Percentiles rank a stretch among this genome's conserved stretches.
phyloP scores from a whole-genome alignment of 1,140 invertebrate species.

The Drosophila nikananu region DNA sequence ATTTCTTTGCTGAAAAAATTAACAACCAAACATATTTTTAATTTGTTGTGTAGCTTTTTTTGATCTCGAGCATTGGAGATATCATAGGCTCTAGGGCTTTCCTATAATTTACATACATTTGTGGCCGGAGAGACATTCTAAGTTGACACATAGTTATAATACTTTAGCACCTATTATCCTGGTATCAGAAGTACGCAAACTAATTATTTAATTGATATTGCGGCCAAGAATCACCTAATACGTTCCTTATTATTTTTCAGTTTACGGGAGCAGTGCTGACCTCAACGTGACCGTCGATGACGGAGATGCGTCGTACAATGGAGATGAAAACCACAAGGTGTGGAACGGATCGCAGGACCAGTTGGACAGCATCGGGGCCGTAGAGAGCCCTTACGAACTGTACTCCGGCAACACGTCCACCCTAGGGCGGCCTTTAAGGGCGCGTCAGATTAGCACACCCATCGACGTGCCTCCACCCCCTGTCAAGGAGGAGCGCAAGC shows the following conservation, averaged over 20 bases:
- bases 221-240: background rate
- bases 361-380: constrained; percentile 86
- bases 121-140: background rate
- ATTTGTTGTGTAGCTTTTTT: too few relatives aligned
- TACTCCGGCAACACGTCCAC: constrained; percentile 88
- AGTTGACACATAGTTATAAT: background rate
- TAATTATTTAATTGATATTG: background rate
- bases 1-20: too few relatives aligned
- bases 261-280: constrained; percentile 85
- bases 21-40: too few relatives aligned
- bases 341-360: constrained; percentile 93
- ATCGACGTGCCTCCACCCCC: constrained; percentile 91
- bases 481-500: constrained; percentile 77
- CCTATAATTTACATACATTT: background rate
- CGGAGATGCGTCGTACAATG: constrained; percentile 93
- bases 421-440: constrained; percentile 90
- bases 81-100: background rate
- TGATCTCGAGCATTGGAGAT: too few relatives aligned
- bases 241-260: constrained; percentile 69
- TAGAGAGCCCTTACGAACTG: constrained; percentile 89
- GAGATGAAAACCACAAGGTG: constrained; percentile 97
- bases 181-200: too few relatives aligned
- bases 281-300: constrained; percentile 87
- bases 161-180: background rate
- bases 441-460: constrained; percentile 92